Conservation (phyloP, 2,888 invertebrate species). For the Epinotia brunnichana region DNA sequence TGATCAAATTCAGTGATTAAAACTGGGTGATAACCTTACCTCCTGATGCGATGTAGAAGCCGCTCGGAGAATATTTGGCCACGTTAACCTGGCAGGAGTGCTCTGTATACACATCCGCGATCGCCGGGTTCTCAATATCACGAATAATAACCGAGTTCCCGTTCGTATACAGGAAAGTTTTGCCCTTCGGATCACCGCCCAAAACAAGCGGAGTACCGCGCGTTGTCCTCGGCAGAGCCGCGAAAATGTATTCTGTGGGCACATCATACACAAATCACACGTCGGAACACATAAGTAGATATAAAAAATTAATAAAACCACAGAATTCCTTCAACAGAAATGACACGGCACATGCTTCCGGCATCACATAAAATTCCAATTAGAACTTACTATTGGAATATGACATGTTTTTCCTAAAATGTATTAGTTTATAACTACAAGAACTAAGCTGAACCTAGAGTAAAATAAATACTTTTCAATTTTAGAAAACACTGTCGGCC, state of each 20-base stretch:
- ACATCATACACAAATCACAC: slow-evolving; percentile 48
- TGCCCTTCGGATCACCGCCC: slow-evolving; percentile 98
- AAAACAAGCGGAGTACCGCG: slow-evolving; percentile 97
- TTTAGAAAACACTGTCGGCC: slow-evolving; percentile 76
- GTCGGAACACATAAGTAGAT: slow-evolving; percentile 40
- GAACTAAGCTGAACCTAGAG: slow-evolving; percentile 59
- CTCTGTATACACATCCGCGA: slow-evolving; percentile 98
- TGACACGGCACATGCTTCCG: slow-evolving; percentile 52
- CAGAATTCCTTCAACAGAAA: slow-evolving; percentile 38
- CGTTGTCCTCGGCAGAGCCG: slow-evolving; percentile 96
- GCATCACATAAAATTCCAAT: slow-evolving; percentile 49
- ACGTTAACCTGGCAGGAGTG: slow-evolving; percentile 97
- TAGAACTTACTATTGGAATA: slow-evolving; percentile 79
- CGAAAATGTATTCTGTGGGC: slow-evolving; percentile 92
- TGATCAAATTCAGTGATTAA: slow-evolving; percentile 27
- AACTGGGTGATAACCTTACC: slow-evolving; percentile 83
- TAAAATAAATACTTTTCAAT: slow-evolving; percentile 70
- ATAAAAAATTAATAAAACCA: slow-evolving; percentile 35
- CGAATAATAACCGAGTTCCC: slow-evolving; percentile 99
- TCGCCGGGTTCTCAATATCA: slow-evolving; percentile 97
- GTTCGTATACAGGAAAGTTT: slow-evolving; percentile 98
- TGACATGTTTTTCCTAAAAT: slow-evolving; percentile 71
- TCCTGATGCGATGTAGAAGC: slow-evolving; percentile 99
- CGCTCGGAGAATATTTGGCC: slow-evolving; percentile 98
- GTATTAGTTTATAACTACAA: slow-evolving; percentile 64